Conservation (phyloP, 2,888 invertebrate genomes). For the Syrphus vitripennis region DNA sequence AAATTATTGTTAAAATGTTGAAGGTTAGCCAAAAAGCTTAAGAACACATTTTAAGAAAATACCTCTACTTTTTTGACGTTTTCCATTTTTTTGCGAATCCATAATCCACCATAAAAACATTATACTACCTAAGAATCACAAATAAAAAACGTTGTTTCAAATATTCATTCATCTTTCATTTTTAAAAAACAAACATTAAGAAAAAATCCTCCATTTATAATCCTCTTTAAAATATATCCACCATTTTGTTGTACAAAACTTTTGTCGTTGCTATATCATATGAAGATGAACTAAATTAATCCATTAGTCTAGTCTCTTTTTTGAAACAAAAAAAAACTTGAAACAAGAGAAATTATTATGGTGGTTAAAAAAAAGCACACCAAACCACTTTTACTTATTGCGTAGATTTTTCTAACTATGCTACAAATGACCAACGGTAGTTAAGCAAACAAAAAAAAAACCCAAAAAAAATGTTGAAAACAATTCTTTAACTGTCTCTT, state of each 20-base stretch:
- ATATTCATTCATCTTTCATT: neutral
- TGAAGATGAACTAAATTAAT: neutral
- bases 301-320: neutral
- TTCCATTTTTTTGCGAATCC: too few relatives aligned
- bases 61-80: too few relatives aligned
- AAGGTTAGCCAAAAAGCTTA: too few relatives aligned
- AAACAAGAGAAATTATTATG: neutral
- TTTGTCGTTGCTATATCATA: neutral
- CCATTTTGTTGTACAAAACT: neutral
- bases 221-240: neutral
- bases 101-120: too few relatives aligned
- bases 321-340: neutral
- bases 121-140: too few relatives aligned
- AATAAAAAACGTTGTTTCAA: too few relatives aligned
- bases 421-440: constrained; percentile 37
- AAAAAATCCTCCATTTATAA: neutral
- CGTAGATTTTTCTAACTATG: constrained; percentile 43
- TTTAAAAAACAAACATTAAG: neutral
- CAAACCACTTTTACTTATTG: constrained; percentile 7
- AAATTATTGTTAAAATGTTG: too few relatives aligned
- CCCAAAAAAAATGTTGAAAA: constrained; percentile 31
- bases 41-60: too few relatives aligned
- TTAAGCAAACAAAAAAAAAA: constrained; percentile 46
- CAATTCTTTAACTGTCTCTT: constrained; percentile 54
- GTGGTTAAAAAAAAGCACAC: neutral